Base-by-base conservation (phyloP, 2,888 invertebrate genomes). In the Harpalus rubripes region DNA sequence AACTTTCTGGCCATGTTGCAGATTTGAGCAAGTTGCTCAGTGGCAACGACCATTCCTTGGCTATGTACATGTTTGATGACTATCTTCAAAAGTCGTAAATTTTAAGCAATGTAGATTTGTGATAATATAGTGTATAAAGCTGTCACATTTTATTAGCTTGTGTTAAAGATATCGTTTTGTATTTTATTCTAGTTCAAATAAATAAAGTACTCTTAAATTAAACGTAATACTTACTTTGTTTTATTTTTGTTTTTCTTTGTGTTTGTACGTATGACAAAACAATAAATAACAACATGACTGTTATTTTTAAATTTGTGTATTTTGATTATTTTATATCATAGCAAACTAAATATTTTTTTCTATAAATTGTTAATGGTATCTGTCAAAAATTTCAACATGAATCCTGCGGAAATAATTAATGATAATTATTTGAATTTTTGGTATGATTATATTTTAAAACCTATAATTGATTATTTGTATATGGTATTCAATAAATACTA, bases 1-100 rank as follows among this genome's bases (percentile, higher is more conserved):
- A 93, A 61, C 90, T 97, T 41, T 94, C 96, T 22, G 97, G 97
- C 1, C 94, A 96, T 91, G 93, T 94, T 85, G 92, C 93, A 15
- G 96, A 97, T 91, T 92, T 97, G 88, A 94, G 94, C 90, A 92
- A 92, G 82, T 92, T 96, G 89, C 92, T 96, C 86, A 91, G 91
- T 68, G 91, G 92, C 85, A 91, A 92, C 86, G 95, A 95, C 88
- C 91, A 94, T 81, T 94, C 95, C 0, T 91, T 96, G 83, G 92
- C 94, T 8, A 89, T 96, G 85, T 96, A 94, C 89, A 89, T 97
- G 87, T 97, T 96, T 89, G 96, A 97, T 91, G 95, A 96, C 89
- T 94, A 92, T 87, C 89, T 93, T 52, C 89, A 91, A 86, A 91
- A 90, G 86, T 87, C 87, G 84, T 89, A 88, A 87, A 65, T 86